Evolutionary conservation across 2,113 vertebrate genomes (phyloP).

Genomic region (Procapra przewalskii): DNA sequence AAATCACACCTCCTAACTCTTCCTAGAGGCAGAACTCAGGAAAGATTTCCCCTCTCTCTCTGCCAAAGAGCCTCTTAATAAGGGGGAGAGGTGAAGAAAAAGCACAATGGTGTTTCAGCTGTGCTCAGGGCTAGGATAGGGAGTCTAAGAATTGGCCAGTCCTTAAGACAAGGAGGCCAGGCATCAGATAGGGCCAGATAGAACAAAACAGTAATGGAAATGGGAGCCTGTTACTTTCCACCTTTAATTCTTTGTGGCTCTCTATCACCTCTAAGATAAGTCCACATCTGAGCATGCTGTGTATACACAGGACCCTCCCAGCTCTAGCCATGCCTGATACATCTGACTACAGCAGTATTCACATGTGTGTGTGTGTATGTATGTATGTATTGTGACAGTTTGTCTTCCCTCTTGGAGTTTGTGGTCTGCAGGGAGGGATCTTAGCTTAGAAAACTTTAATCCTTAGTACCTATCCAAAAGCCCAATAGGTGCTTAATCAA

Average conservation of each 20-base stretch:
- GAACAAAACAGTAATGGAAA: neutral
- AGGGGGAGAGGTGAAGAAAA: neutral
- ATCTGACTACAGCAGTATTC: neutral
- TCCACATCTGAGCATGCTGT: neutral
- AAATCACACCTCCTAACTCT: constrained; percentile 15
- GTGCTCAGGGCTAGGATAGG: neutral
- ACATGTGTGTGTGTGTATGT: neutral
- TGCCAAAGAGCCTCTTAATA: neutral
- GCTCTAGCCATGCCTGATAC: neutral
- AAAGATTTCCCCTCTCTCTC: neutral
- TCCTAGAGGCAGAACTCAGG: neutral
- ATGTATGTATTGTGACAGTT: fast-evolving
- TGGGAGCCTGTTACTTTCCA: neutral
- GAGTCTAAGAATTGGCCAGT: neutral
- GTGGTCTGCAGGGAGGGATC: neutral
- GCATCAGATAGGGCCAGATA: neutral
- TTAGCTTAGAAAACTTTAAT: neutral
- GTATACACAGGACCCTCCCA: too few relatives aligned
- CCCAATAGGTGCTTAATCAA: neutral
- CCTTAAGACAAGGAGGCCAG: neutral
- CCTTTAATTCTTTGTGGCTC: neutral
- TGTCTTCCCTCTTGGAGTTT: neutral
- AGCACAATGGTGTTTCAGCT: neutral
- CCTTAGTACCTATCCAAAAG: neutral
- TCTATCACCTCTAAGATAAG: neutral